Base-by-base conservation (phyloP, 2,113 vertebrate species). In the Lepus europaeus region DNA sequence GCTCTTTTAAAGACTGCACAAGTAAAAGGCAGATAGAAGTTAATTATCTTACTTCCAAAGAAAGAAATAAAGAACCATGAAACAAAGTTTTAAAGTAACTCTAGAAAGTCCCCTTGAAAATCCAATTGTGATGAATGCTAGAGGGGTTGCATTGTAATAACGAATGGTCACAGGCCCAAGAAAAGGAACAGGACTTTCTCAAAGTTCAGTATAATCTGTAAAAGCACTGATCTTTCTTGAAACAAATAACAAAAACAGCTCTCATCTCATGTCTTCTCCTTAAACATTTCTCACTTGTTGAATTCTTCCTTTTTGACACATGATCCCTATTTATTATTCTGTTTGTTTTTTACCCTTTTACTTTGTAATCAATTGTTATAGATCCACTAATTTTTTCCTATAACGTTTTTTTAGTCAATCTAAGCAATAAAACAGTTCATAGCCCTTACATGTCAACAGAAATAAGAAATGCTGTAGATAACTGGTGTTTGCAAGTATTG, bases 1-100 rank as follows among this genome's bases (percentile, higher is more conserved):
- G 39, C 29, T 94, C 88, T 92, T 90, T 94, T 83, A 95, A 96
- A 95, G 90, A 95, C 82, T 76, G n/a, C 9, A 22, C 61, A 73
- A 92, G 92, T 90, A 76, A 97, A 93, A 96, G 74, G 78, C 64
- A 93, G 74, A 91, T 81, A 63, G 93, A 95, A 95, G 92, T 96
- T 96, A 96, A 96, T 97, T 93, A 93, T 90, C 93, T 93, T 53
- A 93, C 82, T 74, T 89, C 11, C 73, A 25, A 93, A 76, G 78
- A 66, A 86, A 92, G 88, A 93, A 83, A 94, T 90, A 94, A 89
- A 90, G 51, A 87, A 23, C 56, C 39, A 49, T 31, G 51, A 79
- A 92, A 79, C 64, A 86, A 90, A 93, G 63, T 96, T 96, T 94
- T 84, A 88, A 81, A 90, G 90, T 79, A 92, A 96, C 36, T 86